Evolutionary conservation across 2,888 invertebrate species (phyloP).

Genomic region (Dryocosmus kuriphilus): DNA sequence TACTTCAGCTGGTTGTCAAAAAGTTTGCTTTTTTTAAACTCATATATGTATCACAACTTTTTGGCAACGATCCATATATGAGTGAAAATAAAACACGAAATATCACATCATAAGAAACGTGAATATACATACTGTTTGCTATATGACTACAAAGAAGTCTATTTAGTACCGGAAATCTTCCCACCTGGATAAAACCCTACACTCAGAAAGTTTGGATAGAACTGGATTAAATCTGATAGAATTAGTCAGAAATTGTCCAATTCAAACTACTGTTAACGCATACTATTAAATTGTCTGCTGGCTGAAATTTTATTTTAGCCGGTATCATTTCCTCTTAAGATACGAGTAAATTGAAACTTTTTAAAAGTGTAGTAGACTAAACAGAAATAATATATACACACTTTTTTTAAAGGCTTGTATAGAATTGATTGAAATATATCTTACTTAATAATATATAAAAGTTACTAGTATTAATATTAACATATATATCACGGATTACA

Average conservation of each 20-base stretch:
- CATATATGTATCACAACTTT: no score
- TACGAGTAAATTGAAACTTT: neutral
- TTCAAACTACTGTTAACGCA: neutral
- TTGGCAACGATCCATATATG: no score
- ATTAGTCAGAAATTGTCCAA: neutral
- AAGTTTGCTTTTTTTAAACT: no score
- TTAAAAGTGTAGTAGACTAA: neutral
- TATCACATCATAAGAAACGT: no score
- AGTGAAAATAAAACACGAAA: no score
- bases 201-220: slow-evolving; percentile 4
- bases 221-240: neutral
- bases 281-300: neutral
- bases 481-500: no score
- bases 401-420: neutral
- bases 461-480: no score
- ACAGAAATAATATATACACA: neutral
- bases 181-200: neutral
- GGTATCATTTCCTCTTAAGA: neutral
- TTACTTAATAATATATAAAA: no score
- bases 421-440: no score
- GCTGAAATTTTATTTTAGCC: neutral
- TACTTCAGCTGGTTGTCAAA: no score
- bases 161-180: neutral
- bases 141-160: neutral
- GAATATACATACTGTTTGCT: neutral